Conservation (phyloP, 2,113 vertebrate genomes). For the Ceratotherium simum region DNA sequence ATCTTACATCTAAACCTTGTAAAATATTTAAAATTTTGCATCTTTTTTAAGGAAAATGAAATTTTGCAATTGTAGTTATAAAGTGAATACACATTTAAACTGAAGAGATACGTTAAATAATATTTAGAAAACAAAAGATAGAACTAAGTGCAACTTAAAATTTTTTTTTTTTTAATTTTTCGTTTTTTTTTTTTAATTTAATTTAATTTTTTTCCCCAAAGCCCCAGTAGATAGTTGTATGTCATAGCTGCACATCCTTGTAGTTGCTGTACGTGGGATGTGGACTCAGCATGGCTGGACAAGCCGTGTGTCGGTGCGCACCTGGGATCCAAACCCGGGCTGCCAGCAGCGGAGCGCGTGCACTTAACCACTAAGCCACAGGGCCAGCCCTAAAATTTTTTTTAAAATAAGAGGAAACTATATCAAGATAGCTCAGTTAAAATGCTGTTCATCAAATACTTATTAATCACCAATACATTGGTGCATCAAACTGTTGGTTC, state of each 20-base stretch:
- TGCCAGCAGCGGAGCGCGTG: no score
- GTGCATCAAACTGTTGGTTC: not conserved
- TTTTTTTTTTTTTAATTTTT: not conserved
- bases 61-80: slow-evolving; percentile 17
- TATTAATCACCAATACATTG: not conserved
- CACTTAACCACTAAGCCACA: no score
- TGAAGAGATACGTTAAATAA: slow-evolving; percentile 1
- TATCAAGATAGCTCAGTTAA: not conserved
- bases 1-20: slow-evolving; percentile 5
- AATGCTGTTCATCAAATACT: slow-evolving; percentile 1
- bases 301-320: no score
- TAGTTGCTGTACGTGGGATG: no score
- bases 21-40: slow-evolving; percentile 26
- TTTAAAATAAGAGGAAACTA: slow-evolving; percentile 21
- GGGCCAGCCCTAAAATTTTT: not conserved
- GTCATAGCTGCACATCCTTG: no score
- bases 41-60: slow-evolving; percentile 33
- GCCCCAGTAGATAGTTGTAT: no score
- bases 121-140: slow-evolving; percentile 47
- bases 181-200: no score
- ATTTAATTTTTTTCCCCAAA: no score
- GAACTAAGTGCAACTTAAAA: not conserved
- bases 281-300: no score
- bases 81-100: slow-evolving; percentile 47
- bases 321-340: no score